phyloP scores from a whole-genome alignment of 2,797 vertebrate species.

The Channallabes apus region DNA sequence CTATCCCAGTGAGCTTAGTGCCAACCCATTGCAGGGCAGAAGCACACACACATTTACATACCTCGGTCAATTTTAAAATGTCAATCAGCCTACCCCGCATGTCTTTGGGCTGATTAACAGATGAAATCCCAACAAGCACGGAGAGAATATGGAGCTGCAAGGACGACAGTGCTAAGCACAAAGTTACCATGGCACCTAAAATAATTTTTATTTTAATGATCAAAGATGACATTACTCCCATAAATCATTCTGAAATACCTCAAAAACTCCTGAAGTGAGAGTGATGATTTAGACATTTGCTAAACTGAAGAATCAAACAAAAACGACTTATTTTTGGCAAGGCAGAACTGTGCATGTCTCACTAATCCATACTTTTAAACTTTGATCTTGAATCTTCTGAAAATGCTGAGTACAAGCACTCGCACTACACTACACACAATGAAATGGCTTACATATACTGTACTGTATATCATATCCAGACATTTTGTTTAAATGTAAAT shows the following conservation, averaged over 20 bases:
- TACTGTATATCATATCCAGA: not conserved
- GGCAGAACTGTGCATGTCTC: not conserved
- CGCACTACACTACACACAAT: not conserved
- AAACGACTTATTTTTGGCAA: not conserved
- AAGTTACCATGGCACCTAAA: too few relatives aligned
- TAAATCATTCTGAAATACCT: not conserved
- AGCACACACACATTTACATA: too few relatives aligned
- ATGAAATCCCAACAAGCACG: too few relatives aligned
- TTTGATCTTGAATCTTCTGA: not conserved
- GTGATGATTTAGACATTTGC: not conserved
- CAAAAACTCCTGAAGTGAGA: not conserved
- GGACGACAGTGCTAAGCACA: too few relatives aligned
- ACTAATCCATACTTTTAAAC: not conserved
- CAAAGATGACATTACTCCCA: too few relatives aligned
- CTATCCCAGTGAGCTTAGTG: too few relatives aligned
- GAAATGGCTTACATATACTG: not conserved
- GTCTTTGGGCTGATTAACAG: too few relatives aligned
- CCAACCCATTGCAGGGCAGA: too few relatives aligned
- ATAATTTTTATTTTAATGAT: too few relatives aligned
- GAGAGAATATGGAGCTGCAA: too few relatives aligned
- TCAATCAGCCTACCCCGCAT: too few relatives aligned
- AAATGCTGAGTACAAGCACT: slow-evolving; percentile 21
- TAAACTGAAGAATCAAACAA: not conserved
- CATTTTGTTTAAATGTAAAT: slow-evolving; percentile 33
- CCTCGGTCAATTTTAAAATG: too few relatives aligned